A percentile compares a stretch with the other conserved stretches of the same genome.
Evolutionary conservation across 2,113 vertebrate species (phyloP).

Genomic region (Hippopotamus amphibius): DNA sequence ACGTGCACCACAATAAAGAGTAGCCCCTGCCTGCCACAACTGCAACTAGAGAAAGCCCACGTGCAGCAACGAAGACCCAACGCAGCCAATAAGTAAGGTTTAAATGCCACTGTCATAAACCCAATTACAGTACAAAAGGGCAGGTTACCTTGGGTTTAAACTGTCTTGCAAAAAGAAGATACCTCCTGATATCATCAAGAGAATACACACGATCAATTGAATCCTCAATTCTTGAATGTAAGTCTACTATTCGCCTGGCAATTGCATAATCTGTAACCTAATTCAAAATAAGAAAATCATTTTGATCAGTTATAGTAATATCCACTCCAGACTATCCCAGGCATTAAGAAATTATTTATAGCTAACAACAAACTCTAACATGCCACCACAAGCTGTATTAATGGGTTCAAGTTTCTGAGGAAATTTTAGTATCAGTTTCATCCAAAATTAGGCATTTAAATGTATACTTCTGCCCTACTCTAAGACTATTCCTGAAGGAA

Average conservation of each 20-base stretch:
- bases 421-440: neutral
- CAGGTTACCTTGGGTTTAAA: conserved; percentile 97
- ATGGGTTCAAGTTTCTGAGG: neutral
- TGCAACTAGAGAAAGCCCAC: too few relatives aligned
- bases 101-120: neutral
- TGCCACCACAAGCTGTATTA: neutral
- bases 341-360: neutral
- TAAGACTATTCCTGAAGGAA: conserved; percentile 1
- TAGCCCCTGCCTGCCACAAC: too few relatives aligned
- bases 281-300: conserved; percentile 62
- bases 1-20: too few relatives aligned
- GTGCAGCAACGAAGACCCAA: too few relatives aligned
- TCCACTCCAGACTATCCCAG: neutral
- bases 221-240: conserved; percentile 95
- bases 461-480: neutral
- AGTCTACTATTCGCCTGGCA: conserved; percentile 97
- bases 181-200: conserved; percentile 97
- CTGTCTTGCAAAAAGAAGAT: conserved; percentile 97
- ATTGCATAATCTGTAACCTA: conserved; percentile 99
- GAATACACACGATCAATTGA: conserved; percentile 96
- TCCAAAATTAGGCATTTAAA: conserved; percentile 18
- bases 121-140: neutral
- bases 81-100: neutral
- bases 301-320: neutral
- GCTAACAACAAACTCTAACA: conserved; percentile 25